A percentile compares a stretch with the other conserved stretches of the same genome.
These are phyloP conservation scores for Caenorhabditis zanzibari DNA, from an alignment of 2,888 invertebrate genomes.

Conservation along the genomic window DNA sequence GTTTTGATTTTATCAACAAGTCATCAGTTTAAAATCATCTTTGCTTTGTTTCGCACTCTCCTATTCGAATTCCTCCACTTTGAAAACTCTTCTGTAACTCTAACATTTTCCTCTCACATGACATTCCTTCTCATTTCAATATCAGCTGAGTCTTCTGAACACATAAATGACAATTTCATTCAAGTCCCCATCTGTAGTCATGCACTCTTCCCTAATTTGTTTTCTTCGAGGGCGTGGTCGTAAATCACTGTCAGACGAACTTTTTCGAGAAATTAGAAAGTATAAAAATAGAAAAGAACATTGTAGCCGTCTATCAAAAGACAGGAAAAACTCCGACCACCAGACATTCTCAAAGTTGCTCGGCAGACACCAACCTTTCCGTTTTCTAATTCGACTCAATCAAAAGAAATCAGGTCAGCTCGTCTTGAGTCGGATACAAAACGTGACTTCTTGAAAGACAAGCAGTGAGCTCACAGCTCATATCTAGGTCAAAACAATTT, in stretches of 20 bases:
- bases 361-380: too few relatives aligned
- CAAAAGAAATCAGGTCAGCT: too few relatives aligned
- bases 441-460: too few relatives aligned
- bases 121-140: neutral
- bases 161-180: neutral
- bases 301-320: neutral
- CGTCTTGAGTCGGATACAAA: too few relatives aligned
- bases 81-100: neutral
- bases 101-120: neutral
- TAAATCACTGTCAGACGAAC: neutral
- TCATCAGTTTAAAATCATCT: too few relatives aligned
- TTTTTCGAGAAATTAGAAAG: neutral
- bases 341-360: too few relatives aligned
- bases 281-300: neutral
- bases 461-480: too few relatives aligned
- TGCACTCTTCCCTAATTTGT: constrained; percentile 3
- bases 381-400: too few relatives aligned
- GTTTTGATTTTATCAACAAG: too few relatives aligned
- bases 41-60: too few relatives aligned
- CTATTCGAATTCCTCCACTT: neutral
- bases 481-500: too few relatives aligned
- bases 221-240: neutral
- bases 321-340: too few relatives aligned
- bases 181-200: neutral
- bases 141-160: neutral